Evolutionary conservation across 2,888 invertebrate genomes (phyloP), one percentile per base, ranked within the genome.

Genomic region (Hyalella azteca): DNA sequence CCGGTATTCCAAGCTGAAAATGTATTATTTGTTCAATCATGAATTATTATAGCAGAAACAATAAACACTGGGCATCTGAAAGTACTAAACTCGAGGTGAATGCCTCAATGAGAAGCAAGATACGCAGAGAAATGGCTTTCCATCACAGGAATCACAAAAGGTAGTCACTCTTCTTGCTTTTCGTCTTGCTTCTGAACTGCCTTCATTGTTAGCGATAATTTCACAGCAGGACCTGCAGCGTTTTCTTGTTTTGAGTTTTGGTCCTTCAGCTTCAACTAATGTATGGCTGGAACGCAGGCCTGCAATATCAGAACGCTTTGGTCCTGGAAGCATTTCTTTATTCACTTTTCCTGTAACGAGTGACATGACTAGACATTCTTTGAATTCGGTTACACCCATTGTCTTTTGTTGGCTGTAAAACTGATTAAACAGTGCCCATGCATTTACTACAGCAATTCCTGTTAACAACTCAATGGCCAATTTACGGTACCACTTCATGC

Each of bases 361-460:
- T n/a, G n/a, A n/a, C n/a, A n/a, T n/a, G n/a, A n/a, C n/a, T 59
- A 39, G 66, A 66, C 66, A 66, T 66, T 66, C 66, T 36, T 66
- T 39, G 66, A 66, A 39, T 66, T 66, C 39, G 36, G 36, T 66
- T 4, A 66, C 36, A 66, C 39, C 9, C 66, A 66, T 66, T 66
- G 66, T 66, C 4, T 59, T 59, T 32, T 59, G 59, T 59, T 59
- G 32, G 59, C 15, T 32, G 32, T 59, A 59, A 59, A 59, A 59
- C 29, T 59, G 59, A 59, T 59, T 26, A 32, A 29, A 59, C 29
- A 59, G 32, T 59, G 59, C 66, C 39, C 32, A 73, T 22, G 50
- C 54, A 77, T 78, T 66, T 49, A 77, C 66, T 29, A 78, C 48
- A 36, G 48, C 60, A 29, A 73, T 66, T 80, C 73, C 78, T 49